Evolutionary conservation across 2,797 vertebrate genomes (phyloP).

Genomic region (Carapus acus): DNA sequence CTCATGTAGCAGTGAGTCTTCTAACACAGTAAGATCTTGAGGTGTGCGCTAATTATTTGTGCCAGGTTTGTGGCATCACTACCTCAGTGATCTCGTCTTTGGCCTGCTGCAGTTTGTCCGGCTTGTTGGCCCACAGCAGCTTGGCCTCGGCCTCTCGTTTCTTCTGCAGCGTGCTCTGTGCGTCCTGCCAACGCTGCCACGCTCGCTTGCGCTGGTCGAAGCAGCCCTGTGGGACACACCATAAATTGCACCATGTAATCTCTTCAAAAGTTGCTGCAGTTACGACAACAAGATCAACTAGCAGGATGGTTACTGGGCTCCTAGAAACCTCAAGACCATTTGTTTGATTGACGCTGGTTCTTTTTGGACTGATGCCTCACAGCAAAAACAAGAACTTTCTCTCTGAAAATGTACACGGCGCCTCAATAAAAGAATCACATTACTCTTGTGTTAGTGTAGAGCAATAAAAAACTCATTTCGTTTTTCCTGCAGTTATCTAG

Average conservation of each 20-base stretch:
- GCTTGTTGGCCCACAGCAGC: constrained; percentile 95
- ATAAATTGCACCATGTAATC: not conserved
- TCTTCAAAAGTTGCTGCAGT: not conserved
- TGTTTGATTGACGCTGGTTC: no score
- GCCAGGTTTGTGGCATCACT: constrained; percentile 2
- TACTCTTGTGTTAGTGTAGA: no score
- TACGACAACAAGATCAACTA: no score
- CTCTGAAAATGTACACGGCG: no score
- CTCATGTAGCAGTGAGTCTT: not conserved
- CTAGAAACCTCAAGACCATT: no score
- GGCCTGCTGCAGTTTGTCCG: constrained; percentile 93
- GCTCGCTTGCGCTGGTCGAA: constrained; percentile 92
- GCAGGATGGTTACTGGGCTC: no score
- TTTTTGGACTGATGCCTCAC: no score
- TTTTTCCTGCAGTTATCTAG: no score
- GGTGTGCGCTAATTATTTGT: not conserved
- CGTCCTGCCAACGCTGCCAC: constrained; percentile 96
- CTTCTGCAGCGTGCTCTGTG: constrained; percentile 88
- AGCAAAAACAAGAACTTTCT: no score
- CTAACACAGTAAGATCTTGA: not conserved
- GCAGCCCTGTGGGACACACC: constrained; percentile 72
- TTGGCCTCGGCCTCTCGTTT: constrained; percentile 92
- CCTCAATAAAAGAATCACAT: no score
- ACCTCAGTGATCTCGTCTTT: constrained; percentile 95
- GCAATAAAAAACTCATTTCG: no score